Conservation (phyloP, 2,888 invertebrate genomes). For the Halocaridina rubra region DNA sequence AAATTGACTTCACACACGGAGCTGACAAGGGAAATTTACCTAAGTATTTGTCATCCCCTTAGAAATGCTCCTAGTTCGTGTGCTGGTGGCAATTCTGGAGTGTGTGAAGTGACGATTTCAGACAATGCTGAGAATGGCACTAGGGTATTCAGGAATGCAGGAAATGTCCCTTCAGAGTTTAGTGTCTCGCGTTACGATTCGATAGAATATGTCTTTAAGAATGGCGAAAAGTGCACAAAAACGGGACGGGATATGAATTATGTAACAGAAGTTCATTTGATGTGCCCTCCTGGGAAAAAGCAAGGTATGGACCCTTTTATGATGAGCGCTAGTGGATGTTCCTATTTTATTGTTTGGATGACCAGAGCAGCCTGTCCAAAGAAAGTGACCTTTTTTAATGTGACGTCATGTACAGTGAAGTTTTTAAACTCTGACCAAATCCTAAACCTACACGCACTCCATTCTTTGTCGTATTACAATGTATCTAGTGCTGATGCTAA, state of each 20-base stretch:
- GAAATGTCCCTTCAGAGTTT: neutral
- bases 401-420: conserved; percentile 16
- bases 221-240: neutral
- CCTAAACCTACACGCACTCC: conserved; percentile 44
- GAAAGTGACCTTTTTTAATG: neutral
- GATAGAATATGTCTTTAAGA: conserved; percentile 17
- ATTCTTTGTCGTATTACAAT: conserved; percentile 24
- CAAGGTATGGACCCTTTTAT: conserved; percentile 31
- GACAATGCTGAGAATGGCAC: neutral
- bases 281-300: conserved; percentile 4
- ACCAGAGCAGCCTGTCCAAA: conserved; percentile 48
- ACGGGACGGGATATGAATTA: conserved; percentile 12
- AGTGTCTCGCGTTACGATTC: neutral
- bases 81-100: conserved; percentile 7
- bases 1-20: neutral
- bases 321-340: conserved; percentile 30
- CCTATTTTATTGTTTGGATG: conserved; percentile 47
- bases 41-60: conserved; percentile 57
- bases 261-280: conserved; percentile 22
- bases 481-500: neutral
- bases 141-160: neutral
- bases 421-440: conserved; percentile 34
- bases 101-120: neutral
- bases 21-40: neutral
- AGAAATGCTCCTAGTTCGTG: conserved; percentile 17